A percentile compares a stretch with the other conserved stretches of the same genome.
These are phyloP conservation scores for Leptopilina syphax DNA, from an alignment of 2,888 invertebrate species.

Conservation along the genomic window DNA sequence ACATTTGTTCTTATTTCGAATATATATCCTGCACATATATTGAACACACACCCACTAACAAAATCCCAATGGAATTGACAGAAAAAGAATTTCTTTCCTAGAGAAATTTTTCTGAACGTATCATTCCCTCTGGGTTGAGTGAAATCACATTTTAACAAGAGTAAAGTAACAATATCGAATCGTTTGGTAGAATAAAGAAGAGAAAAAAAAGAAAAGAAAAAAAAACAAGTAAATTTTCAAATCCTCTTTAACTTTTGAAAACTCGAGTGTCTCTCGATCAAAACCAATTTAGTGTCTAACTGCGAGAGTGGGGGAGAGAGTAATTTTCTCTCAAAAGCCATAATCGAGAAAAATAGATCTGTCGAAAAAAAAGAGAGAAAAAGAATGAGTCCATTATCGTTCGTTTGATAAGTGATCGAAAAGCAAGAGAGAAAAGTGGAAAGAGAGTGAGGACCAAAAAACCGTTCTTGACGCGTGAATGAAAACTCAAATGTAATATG, in stretches of 20 bases:
- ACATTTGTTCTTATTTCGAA: too few species aligned
- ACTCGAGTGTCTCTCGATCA: background rate
- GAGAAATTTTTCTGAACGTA: too few species aligned
- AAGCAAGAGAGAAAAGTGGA: background rate
- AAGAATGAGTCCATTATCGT: conserved; percentile 15
- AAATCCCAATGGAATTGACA: too few species aligned
- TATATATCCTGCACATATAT: too few species aligned
- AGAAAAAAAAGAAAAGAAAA: too few species aligned
- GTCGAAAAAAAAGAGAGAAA: background rate
- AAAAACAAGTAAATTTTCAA: conserved; percentile 1
- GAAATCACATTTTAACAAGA: too few species aligned
- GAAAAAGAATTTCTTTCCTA: too few species aligned
- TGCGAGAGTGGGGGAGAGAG: background rate
- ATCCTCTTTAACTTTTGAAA: background rate
- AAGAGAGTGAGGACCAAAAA: background rate
- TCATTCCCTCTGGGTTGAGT: too few species aligned
- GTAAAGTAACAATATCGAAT: too few species aligned
- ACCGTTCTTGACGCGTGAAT: conserved; percentile 5
- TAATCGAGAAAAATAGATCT: conserved; percentile 15
- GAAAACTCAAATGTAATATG: background rate
- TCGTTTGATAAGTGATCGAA: conserved; percentile 4
- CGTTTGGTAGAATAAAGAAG: too few species aligned
- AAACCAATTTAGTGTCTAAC: background rate
- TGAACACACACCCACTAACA: too few species aligned
- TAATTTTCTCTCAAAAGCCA: background rate